Evolutionary conservation across 1,140 invertebrate genomes (phyloP), one percentile per base, ranked within the genome.

Genomic region (Neodiprion virginianus): DNA sequence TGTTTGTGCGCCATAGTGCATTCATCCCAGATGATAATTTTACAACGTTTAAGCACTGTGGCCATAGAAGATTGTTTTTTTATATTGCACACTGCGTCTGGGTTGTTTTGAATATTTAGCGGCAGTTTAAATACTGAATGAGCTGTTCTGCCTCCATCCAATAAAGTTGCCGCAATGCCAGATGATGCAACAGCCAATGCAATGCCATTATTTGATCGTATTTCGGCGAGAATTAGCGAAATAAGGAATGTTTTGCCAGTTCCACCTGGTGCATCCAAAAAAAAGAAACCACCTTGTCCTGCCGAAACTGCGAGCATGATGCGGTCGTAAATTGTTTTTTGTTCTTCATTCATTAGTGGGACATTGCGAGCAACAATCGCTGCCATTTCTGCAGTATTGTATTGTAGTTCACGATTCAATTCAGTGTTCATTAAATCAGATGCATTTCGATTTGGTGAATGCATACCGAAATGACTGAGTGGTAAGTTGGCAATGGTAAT

Each of bases 341-440:
- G 17, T 17, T 17, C 17, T 17, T 17, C 17, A 17, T 17, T 17
- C 17, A 17, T 17, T 17, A 17, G 17, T 17, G 17, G 17, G 17
- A 17, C 17, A 17, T 17, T 17, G 17, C 17, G 17, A 17, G 17
- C 17, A 17, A 17, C 17, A 17, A 17, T 17, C 17, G 17, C 17
- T 17, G 17, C 17, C 17, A 17, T 17, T 17, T 17, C 70, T 8
- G 78, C 72, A 12, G 3, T 72, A 78, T 86, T 78, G 72, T 81
- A 82, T 40, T 82, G 76, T 79, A 74, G 61, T 88, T 87, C 83
- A 75, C 82, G 75, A 79, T 81, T 69, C 75, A 82, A 81, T 73
- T 85, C 81, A 28, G 75, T 77, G 74, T 86, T 91, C 72, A 75
- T 74, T 17, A 17, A 17, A 17, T 17, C 17, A 17, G 17, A 17